Conservation (phyloP, 2,888 invertebrate species). For the Taphrorychus bicolor region DNA sequence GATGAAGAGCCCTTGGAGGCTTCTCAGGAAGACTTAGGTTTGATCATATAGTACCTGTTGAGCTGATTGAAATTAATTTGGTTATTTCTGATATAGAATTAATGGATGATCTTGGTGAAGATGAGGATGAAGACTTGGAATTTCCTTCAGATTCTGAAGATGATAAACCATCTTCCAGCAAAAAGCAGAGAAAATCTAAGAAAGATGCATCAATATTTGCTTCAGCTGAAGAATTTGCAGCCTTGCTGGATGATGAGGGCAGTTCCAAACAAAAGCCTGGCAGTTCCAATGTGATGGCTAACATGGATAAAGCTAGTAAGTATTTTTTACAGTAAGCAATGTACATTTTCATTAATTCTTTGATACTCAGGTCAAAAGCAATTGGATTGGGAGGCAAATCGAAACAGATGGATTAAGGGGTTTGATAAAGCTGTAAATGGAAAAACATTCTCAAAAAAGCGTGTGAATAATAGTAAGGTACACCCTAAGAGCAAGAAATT, state of each 20-base stretch:
- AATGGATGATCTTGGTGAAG: slow-evolving; percentile 50
- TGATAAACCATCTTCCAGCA: slow-evolving; percentile 34
- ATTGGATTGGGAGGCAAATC: slow-evolving; percentile 80
- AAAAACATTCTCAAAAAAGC: slow-evolving; percentile 36
- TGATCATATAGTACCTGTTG: background rate
- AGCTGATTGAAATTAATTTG: too few species aligned
- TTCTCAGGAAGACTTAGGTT: slow-evolving; percentile 58
- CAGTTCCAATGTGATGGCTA: slow-evolving; percentile 73
- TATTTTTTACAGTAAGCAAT: slow-evolving; percentile 18
- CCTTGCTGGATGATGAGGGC: slow-evolving; percentile 84
- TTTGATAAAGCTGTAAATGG: slow-evolving; percentile 59
- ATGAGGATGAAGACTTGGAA: slow-evolving; percentile 55
- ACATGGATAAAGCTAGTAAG: slow-evolving; percentile 78
- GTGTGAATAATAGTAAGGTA: slow-evolving; percentile 30
- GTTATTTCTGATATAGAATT: too few species aligned
- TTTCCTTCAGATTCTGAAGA: slow-evolving; percentile 58
- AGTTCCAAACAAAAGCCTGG: slow-evolving; percentile 65
- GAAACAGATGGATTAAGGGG: slow-evolving; percentile 69
- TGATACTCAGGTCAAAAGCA: slow-evolving; percentile 67
- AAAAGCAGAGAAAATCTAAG: slow-evolving; percentile 43
- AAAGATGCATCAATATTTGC: slow-evolving; percentile 75
- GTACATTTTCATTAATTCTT: background rate
- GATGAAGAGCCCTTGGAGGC: slow-evolving; percentile 54
- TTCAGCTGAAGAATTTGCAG: slow-evolving; percentile 88
- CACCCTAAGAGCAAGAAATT: slow-evolving; percentile 42